Conservation (phyloP, 2,888 invertebrate genomes). For the Heliconius erato region DNA sequence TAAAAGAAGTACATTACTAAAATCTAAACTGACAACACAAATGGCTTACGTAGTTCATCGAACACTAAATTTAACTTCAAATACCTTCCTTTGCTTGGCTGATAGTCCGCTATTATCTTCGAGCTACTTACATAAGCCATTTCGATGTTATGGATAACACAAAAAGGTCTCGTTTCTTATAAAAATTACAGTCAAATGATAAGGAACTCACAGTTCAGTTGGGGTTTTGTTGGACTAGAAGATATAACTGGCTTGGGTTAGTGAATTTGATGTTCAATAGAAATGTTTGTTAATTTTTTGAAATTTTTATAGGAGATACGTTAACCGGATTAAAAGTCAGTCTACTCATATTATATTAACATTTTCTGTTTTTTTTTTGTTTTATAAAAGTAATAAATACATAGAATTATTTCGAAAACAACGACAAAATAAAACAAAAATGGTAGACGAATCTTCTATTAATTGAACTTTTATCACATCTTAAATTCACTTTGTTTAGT, state of each 20-base stretch:
- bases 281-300: too few species aligned
- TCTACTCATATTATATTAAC: too few species aligned
- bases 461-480: too few species aligned
- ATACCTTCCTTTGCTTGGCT: not conserved
- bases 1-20: not conserved
- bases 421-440: too few species aligned
- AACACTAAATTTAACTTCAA: constrained; percentile 10
- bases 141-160: not conserved
- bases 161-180: not conserved
- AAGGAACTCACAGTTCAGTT: not conserved
- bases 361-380: too few species aligned
- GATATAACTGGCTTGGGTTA: not conserved
- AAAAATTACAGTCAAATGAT: constrained; percentile 8
- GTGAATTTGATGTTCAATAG: not conserved
- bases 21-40: not conserved
- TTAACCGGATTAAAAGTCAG: too few species aligned
- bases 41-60: not conserved
- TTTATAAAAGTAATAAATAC: too few species aligned
- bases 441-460: too few species aligned
- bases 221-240: not conserved
- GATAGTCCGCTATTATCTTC: not conserved
- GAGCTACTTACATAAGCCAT: not conserved
- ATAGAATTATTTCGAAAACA: too few species aligned
- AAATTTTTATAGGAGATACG: too few species aligned
- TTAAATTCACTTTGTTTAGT: too few species aligned